These are phyloP conservation scores for Phorcus lineatus DNA, from an alignment of 2,888 invertebrate genomes.

Conservation along the genomic window DNA sequence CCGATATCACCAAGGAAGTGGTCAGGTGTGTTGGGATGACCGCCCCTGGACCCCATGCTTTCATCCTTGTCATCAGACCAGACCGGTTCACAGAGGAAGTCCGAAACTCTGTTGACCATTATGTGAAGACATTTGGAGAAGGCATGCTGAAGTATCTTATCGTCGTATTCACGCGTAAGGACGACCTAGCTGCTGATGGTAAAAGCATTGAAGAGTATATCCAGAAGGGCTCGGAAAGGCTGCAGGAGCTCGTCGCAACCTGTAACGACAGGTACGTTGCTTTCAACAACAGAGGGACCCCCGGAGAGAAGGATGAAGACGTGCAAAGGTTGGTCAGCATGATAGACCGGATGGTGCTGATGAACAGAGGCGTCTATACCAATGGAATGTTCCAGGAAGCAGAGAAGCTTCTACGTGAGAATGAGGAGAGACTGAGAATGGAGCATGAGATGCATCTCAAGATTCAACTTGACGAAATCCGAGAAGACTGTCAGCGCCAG, in stretches of 20 bases:
- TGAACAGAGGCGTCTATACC: conserved; percentile 36
- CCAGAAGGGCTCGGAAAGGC: not conserved
- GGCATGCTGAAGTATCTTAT: conserved; percentile 28
- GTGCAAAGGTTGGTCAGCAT: conserved; percentile 15
- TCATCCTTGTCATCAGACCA: conserved; percentile 30
- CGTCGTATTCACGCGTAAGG: conserved; percentile 34
- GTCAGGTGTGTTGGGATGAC: conserved; percentile 31
- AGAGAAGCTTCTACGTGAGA: conserved; percentile 11
- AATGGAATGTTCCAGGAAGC: conserved; percentile 35
- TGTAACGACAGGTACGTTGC: conserved; percentile 27
- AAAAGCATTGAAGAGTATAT: conserved; percentile 32
- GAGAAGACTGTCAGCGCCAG: not conserved
- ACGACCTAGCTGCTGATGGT: conserved; percentile 24
- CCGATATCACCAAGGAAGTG: conserved; percentile 31
- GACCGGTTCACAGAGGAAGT: conserved; percentile 41
- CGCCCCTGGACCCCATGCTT: conserved; percentile 39
- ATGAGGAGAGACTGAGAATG: not conserved
- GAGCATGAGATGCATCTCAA: not conserved
- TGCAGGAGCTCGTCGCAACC: conserved; percentile 24
- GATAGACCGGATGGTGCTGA: conserved; percentile 18
- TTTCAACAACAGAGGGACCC: conserved; percentile 12
- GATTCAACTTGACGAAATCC: not conserved
- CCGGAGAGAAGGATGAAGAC: conserved; percentile 2
- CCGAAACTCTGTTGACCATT: conserved; percentile 32
- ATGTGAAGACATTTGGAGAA: conserved; percentile 29